These are phyloP conservation scores for Syngnathoides biaculeatus DNA, from an alignment of 2,113 vertebrate species.

Conservation along the genomic window DNA sequence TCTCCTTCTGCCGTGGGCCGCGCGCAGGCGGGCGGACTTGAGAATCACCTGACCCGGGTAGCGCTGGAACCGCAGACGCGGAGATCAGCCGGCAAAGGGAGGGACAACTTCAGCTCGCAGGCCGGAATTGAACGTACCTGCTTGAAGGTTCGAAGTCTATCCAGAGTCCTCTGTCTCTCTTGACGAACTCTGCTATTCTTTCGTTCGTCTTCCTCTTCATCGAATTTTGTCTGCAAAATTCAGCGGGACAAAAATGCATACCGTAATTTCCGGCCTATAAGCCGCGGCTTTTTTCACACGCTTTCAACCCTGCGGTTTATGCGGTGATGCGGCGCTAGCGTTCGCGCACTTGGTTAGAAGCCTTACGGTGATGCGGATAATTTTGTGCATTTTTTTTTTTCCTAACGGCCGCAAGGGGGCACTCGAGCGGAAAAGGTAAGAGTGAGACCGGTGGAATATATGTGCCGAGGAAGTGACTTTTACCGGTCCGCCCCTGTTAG, in stretches of 20 bases:
- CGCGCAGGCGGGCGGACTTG: constrained; percentile 86
- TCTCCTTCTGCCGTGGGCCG: constrained; percentile 77
- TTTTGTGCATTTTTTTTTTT: no score
- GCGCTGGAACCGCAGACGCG: constrained; percentile 63
- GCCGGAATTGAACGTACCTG: constrained; percentile 72
- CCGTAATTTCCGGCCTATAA: no score
- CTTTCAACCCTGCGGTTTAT: no score
- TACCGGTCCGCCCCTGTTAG: no score
- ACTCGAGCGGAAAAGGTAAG: no score
- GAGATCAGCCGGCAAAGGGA: not conserved
- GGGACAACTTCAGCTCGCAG: not conserved
- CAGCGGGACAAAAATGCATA: not conserved
- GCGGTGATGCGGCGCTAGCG: no score
- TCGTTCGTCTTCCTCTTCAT: constrained; percentile 83
- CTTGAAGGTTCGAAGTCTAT: constrained; percentile 92
- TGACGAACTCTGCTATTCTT: constrained; percentile 89
- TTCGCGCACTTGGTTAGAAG: no score
- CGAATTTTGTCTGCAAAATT: constrained; percentile 57
- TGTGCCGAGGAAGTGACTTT: no score
- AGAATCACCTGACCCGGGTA: constrained; percentile 95
- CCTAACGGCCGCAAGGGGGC: no score
- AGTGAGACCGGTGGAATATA: no score
- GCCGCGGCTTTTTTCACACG: no score
- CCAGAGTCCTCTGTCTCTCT: constrained; percentile 91
- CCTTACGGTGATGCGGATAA: no score